Evolutionary conservation across 1,140 invertebrate species (phyloP), one percentile per base, ranked within the genome.

Genomic region (Lysiphlebus fabarum): DNA sequence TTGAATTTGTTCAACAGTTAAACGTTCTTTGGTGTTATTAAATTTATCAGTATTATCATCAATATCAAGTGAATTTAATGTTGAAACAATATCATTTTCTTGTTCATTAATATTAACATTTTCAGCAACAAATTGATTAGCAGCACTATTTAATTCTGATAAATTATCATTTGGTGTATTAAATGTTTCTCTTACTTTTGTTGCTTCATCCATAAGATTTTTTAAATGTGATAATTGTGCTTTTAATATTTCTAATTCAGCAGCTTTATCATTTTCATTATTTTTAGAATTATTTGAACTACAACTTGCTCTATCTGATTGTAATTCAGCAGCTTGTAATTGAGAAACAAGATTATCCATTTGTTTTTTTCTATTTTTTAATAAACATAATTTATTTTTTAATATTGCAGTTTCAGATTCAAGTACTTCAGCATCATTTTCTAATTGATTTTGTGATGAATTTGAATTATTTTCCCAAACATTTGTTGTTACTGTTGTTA

Each of bases 331-430:
- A 6, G 68, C 66, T 51, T 78, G 75, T 2, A 80, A 60, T 58
- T 78, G 76, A n/a, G 75, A 68, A 36, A 79, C 69, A 33, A 81
- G 63, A 26, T 74, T 73, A 59, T 80, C 77, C 75, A 81, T 79
- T 36, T 72, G 71, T 47, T 71, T 70, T 47, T 81, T 80, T 26
- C 78, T 81, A 38, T 64, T 68, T 56, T 80, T 75, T 6, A 80
- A 65, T 42, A 74, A 68, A 7, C 69, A 70, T 6, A 81, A 64
- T 64, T 79, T 81, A 33, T 65, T 69, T 40, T 71, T 63, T 3
- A 80, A 53, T 1, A 53, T 70, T 6, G 67, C 67, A 41, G 77
- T 76, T 62, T 76, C 72, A 1, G 70, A 65, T 54, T 75, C 70
- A 4, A 78, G 63, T 42, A 72, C 66, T 6, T 76, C 73, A 8